These are phyloP conservation scores for Heterodera filipjevi DNA, from an alignment of 2,888 invertebrate genomes.

Conservation along the genomic window DNA sequence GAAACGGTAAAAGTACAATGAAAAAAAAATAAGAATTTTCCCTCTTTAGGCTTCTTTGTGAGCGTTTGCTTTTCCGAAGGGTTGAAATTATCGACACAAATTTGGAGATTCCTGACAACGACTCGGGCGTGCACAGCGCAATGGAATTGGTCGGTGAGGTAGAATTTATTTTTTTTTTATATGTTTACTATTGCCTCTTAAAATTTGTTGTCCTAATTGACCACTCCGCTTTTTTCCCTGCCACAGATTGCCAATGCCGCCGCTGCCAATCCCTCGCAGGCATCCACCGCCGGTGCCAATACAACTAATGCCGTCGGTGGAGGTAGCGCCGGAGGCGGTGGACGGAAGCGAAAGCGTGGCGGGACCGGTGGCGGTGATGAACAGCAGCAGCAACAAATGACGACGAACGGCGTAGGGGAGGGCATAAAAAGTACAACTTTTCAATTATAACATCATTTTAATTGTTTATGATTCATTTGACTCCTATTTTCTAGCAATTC, in stretches of 20 bases:
- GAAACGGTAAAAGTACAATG: constrained; percentile 21
- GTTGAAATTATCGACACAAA: constrained; percentile 33
- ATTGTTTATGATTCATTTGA: background rate
- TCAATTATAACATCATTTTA: background rate
- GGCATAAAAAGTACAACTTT: background rate
- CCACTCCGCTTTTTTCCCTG: too few species aligned
- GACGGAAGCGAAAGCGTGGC: constrained; percentile 3
- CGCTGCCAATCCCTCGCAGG: background rate
- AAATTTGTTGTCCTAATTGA: background rate
- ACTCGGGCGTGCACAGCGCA: constrained; percentile 20
- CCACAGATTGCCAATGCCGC: constrained; percentile 9
- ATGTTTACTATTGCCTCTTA: background rate
- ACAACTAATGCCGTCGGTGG: background rate
- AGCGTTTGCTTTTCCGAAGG: constrained; percentile 31
- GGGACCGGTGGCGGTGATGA: background rate
- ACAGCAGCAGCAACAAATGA: background rate
- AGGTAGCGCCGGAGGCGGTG: constrained; percentile 6
- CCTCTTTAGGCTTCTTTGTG: constrained; percentile 33
- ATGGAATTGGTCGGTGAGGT: constrained; percentile 10
- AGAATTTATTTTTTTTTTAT: background rate
- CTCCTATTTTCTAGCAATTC: background rate
- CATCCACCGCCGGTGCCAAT: background rate
- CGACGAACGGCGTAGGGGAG: constrained; percentile 2
- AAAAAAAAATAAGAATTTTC: background rate
- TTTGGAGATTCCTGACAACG: constrained; percentile 39